These are phyloP conservation scores for Prunella fulvescens DNA, from an alignment of 2,113 vertebrate genomes.

Conservation along the genomic window DNA sequence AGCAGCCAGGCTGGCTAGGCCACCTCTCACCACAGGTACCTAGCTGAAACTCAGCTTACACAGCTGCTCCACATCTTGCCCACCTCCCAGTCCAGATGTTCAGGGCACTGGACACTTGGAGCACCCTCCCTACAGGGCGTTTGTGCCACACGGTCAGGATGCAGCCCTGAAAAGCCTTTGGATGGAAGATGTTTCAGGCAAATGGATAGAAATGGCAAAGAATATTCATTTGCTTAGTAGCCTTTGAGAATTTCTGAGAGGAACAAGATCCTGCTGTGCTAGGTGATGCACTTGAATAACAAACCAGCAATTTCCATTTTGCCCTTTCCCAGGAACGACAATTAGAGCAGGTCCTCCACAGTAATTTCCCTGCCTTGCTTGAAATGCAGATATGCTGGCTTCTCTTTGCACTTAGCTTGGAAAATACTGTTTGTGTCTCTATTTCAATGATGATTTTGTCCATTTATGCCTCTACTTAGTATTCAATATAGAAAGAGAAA, in stretches of 20 bases:
- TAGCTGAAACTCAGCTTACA: neutral
- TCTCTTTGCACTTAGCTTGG: neutral
- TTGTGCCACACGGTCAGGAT: neutral
- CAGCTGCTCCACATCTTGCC: neutral
- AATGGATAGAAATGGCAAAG: neutral
- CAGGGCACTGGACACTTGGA: neutral
- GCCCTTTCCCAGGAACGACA: neutral
- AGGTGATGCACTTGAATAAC: neutral
- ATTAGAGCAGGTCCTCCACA: neutral
- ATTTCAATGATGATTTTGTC: neutral
- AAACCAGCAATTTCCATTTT: conserved; percentile 21
- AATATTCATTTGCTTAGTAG: neutral
- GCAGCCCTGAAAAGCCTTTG: neutral
- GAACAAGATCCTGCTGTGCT: neutral
- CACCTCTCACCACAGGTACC: neutral
- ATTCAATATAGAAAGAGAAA: neutral
- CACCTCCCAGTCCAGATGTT: neutral
- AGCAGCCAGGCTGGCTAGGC: neutral
- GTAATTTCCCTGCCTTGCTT: neutral
- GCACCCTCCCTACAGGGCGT: neutral
- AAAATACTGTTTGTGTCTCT: neutral
- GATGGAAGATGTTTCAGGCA: neutral
- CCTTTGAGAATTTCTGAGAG: neutral
- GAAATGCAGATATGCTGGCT: neutral
- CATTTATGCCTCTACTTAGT: neutral